Conservation (phyloP, 2,797 vertebrate genomes). For the Enteromius argenteus region DNA sequence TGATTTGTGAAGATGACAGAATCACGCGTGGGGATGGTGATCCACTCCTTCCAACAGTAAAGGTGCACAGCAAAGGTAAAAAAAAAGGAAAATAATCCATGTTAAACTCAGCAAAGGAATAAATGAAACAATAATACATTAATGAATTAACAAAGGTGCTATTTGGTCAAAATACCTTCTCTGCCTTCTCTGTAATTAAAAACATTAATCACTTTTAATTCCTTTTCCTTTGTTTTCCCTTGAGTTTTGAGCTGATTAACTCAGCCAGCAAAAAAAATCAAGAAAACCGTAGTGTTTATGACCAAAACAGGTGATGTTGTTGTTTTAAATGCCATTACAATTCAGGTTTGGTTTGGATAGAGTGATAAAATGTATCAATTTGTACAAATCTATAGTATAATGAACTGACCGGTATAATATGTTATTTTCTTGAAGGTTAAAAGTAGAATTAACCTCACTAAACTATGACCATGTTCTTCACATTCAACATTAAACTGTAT, state of each 20-base stretch:
- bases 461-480: neutral
- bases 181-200: neutral
- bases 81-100: neutral
- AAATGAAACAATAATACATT: neutral
- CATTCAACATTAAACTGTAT: neutral
- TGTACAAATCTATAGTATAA: neutral
- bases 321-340: neutral
- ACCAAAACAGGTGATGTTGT: neutral
- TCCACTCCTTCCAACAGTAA: neutral
- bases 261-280: neutral
- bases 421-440: neutral
- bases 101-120: neutral
- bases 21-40: constrained; percentile 12
- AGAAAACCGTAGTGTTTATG: neutral
- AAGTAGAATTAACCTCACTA: neutral
- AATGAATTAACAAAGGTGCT: neutral
- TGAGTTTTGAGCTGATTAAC: neutral
- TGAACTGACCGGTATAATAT: neutral
- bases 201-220: neutral
- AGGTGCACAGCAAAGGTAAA: neutral
- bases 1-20: neutral
- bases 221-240: neutral
- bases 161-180: neutral
- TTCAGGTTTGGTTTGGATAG: neutral
- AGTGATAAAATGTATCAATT: neutral